Evolutionary conservation across 2,113 vertebrate genomes (phyloP).

Genomic region (Ictalurus punctatus): DNA sequence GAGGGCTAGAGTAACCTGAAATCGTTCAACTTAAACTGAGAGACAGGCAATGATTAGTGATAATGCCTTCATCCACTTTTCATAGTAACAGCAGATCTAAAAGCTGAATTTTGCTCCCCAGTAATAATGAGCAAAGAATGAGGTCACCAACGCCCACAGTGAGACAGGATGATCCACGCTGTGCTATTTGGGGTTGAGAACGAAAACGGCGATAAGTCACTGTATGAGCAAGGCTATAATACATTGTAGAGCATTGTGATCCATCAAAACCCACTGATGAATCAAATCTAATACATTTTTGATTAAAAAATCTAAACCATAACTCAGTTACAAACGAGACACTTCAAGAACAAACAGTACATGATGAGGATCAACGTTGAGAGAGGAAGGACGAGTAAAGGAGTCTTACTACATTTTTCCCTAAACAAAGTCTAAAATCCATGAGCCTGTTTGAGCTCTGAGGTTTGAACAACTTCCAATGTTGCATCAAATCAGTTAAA

Average conservation of each 20-base stretch:
- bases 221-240: not conserved
- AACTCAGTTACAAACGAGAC: not conserved
- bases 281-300: not conserved
- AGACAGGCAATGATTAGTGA: not conserved
- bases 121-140: slow-evolving; percentile 26
- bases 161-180: not conserved
- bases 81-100: not conserved
- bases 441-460: not conserved
- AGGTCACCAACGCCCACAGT: slow-evolving; percentile 32
- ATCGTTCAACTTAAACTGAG: not conserved
- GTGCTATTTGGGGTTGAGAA: slow-evolving; percentile 23
- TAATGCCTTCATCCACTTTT: slow-evolving; percentile 6
- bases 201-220: not conserved
- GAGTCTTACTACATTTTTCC: not conserved
- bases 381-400: not conserved
- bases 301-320: not conserved
- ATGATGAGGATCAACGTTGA: not conserved
- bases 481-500: not conserved
- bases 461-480: not conserved
- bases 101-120: not conserved
- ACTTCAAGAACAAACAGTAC: not conserved
- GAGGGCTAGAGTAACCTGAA: not conserved
- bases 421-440: not conserved
- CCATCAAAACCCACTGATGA: not conserved
- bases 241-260: not conserved